These are phyloP conservation scores for Pandemis cinnamomeana DNA, from an alignment of 2,888 invertebrate species.

Conservation along the genomic window DNA sequence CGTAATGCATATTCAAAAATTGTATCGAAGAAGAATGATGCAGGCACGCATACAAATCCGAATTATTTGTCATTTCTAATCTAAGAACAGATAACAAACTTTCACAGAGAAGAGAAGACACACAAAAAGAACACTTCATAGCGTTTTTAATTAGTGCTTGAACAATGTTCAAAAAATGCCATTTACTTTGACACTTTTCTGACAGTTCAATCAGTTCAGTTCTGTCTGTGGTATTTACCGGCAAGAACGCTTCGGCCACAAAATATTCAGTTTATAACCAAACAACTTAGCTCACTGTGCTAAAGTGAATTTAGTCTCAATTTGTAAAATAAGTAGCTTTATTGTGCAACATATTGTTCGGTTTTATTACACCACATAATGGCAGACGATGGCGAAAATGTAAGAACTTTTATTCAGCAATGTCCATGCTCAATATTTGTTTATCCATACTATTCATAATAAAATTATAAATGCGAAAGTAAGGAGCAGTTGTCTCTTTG, in stretches of 20 bases:
- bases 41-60: conserved; percentile 17
- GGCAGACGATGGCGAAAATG: conserved; percentile 80
- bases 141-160: background rate
- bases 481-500: no score
- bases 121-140: background rate
- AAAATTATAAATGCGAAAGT: no score
- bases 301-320: background rate
- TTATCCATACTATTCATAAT: background rate
- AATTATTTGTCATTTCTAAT: no score
- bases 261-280: background rate
- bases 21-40: conserved; percentile 22
- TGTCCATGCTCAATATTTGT: background rate
- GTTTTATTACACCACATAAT: conserved; percentile 49
- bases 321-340: background rate
- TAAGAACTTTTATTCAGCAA: conserved; percentile 51
- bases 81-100: no score
- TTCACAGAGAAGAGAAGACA: background rate
- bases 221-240: background rate
- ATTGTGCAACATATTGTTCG: background rate
- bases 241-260: background rate
- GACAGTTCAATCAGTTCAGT: background rate
- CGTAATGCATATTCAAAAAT: conserved; percentile 15
- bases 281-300: background rate
- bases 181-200: background rate
- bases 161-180: background rate